Conservation (phyloP, 1,140 invertebrate genomes). For the Drosophila ficusphila region DNA sequence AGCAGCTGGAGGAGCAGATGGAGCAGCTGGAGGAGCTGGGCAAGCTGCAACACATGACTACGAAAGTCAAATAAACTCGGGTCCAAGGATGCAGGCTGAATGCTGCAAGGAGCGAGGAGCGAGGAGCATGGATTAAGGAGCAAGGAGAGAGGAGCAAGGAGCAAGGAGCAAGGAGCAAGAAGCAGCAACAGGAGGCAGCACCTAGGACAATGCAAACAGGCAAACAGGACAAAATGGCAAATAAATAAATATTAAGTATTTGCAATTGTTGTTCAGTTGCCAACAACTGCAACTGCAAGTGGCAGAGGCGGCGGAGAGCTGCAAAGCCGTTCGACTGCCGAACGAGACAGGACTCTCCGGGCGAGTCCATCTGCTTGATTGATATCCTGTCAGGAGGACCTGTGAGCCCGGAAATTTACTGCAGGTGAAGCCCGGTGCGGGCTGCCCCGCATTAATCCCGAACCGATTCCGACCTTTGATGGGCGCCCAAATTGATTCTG, state of each 20-base stretch:
- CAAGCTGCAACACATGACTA: constrained; percentile 37
- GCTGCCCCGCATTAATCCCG: constrained; percentile 3
- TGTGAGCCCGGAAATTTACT: constrained; percentile 13
- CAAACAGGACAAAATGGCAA: constrained; percentile 54
- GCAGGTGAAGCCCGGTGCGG: constrained; percentile 1
- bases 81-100: background rate
- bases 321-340: background rate
- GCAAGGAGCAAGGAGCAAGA: background rate
- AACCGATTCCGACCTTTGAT: constrained; percentile 16
- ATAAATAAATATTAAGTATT: constrained; percentile 81
- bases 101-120: background rate
- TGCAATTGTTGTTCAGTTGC: constrained; percentile 51
- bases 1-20: background rate
- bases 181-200: constrained; percentile 1
- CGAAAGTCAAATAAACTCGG: constrained; percentile 53
- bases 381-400: constrained; percentile 14
- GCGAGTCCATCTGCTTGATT: constrained; percentile 13
- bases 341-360: background rate
- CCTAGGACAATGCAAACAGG: constrained; percentile 24
- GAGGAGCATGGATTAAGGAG: background rate
- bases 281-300: constrained; percentile 29
- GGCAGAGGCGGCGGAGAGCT: constrained; percentile 13
- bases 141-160: constrained; percentile 1
- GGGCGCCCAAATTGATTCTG: constrained; percentile 9
- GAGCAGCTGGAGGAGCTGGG: background rate